Percentiles rank a stretch among this genome's conserved stretches.
These are phyloP conservation scores for Sylvia atricapilla DNA, from an alignment of 2,113 vertebrate genomes.

Conservation along the genomic window DNA sequence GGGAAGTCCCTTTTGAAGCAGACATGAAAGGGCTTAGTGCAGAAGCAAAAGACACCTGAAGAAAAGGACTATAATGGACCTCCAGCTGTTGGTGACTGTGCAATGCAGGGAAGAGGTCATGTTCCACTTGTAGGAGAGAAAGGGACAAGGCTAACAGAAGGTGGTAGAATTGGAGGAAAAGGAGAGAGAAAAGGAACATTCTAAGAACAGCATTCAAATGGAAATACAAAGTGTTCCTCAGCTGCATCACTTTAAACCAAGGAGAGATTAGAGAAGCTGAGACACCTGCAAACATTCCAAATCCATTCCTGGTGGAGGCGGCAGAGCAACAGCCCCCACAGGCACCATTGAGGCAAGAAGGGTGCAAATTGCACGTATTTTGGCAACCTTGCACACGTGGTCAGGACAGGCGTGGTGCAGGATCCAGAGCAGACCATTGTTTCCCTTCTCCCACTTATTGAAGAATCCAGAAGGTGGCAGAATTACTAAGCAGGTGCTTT, in stretches of 20 bases:
- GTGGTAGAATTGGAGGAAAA: neutral
- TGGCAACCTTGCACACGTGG: neutral
- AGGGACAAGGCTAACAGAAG: neutral
- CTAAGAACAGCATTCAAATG: neutral
- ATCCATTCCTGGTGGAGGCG: neutral
- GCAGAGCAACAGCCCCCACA: neutral
- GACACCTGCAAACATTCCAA: neutral
- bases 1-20: neutral
- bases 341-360: neutral
- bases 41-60: neutral
- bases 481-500: neutral
- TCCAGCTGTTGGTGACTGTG: neutral
- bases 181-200: neutral
- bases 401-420: neutral
- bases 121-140: neutral
- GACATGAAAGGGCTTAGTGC: neutral
- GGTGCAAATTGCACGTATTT: accelerated
- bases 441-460: neutral
- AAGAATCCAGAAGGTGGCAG: slow-evolving; percentile 5
- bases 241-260: neutral
- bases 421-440: neutral
- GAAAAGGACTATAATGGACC: neutral
- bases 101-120: neutral
- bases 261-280: neutral
- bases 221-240: neutral